Evolutionary conservation across 1,140 invertebrate genomes (phyloP), one percentile per base, ranked within the genome.

Genomic region (Meteorus sp.): DNA sequence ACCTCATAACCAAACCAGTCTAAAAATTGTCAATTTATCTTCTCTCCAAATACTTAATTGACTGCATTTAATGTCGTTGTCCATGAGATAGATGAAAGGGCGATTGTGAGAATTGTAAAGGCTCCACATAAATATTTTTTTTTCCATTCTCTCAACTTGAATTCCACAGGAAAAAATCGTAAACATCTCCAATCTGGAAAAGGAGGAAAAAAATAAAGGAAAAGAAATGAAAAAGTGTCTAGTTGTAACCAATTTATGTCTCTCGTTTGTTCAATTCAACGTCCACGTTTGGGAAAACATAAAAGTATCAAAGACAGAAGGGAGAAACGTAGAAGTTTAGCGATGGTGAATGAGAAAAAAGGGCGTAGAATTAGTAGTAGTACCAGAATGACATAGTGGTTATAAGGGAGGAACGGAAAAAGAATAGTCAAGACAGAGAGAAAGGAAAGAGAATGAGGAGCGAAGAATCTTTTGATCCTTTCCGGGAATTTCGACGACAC

Each of bases 171-270:
- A n/a, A n/a, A 51, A 51, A 56, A 44, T 35, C 3, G 25, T 47
- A 23, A 35, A 27, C 39, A 41, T 35, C 37, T 58, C 41, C 23
- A 51, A 25, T 58, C 45, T 58, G 27, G n/a, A n/a, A n/a, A n/a
- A n/a, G n/a, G n/a, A n/a, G n/a, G n/a, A n/a, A n/a, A n/a, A n/a
- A n/a, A n/a, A n/a, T n/a, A n/a, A n/a, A n/a, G n/a, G n/a, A n/a
- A n/a, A n/a, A n/a, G n/a, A n/a, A n/a, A n/a, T n/a, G n/a, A n/a
- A n/a, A n/a, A n/a, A n/a, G n/a, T n/a, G n/a, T n/a, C n/a, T n/a
- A 58, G 47, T 58, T 51, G 56, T 58, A 58, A 19, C 56, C 62
- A 58, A 73, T 72, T 74, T 74, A 71, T 74, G 67, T 67, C 44
- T 61, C 55, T 41, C 37, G 57, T 57, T 57, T 61, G 53, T 61